phyloP scores from a whole-genome alignment of 1,140 invertebrate species.

The Hyles euphorbiae region DNA sequence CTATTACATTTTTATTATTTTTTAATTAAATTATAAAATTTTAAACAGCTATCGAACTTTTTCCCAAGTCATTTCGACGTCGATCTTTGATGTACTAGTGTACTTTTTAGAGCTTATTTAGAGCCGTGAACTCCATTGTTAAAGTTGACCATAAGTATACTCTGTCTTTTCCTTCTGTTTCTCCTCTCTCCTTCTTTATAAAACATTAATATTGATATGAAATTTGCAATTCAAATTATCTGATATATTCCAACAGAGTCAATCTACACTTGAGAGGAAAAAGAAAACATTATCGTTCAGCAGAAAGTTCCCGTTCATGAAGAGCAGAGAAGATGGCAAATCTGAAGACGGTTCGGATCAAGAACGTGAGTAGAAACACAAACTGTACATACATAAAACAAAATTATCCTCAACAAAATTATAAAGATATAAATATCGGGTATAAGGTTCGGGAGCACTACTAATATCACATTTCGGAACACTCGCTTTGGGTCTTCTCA shows the following conservation, averaged over 20 bases:
- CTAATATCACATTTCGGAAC: not conserved
- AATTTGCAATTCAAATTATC: not conserved
- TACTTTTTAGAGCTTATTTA: no score
- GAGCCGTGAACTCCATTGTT: no score
- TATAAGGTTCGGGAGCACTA: not conserved
- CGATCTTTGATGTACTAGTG: no score
- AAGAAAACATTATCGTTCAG: slow-evolving; percentile 99
- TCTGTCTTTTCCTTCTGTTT: no score
- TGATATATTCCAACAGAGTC: slow-evolving; percentile 75
- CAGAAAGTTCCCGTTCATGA: slow-evolving; percentile 98
- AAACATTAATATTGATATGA: no score
- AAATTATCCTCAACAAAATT: not conserved
- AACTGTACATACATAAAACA: not conserved
- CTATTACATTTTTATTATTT: no score
- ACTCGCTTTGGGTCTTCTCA: not conserved
- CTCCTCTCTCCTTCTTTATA: no score
- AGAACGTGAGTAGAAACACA: slow-evolving; percentile 95
- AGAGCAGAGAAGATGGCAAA: slow-evolving; percentile 96
- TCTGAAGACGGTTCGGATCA: slow-evolving; percentile 97
- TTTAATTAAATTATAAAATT: no score
- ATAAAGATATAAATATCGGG: not conserved
- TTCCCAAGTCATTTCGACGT: no score
- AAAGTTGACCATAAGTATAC: no score
- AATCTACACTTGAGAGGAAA: slow-evolving; percentile 95
- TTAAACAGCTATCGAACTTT: no score